These are phyloP conservation scores for Prosapia bicincta DNA, from an alignment of 2,888 invertebrate species.

Conservation along the genomic window DNA sequence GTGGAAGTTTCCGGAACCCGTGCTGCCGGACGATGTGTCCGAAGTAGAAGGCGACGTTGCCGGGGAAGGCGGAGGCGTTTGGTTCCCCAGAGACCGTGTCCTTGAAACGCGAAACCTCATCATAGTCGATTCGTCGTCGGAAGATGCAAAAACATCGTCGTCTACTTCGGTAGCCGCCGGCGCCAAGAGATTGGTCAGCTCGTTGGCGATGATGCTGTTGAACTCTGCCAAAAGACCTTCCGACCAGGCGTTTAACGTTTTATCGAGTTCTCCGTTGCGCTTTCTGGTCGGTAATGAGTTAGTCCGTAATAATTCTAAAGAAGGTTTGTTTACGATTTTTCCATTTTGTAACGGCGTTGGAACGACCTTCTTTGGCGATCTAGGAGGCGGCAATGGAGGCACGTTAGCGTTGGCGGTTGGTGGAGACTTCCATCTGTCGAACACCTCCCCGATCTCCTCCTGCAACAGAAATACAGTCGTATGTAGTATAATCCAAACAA, in stretches of 20 bases:
- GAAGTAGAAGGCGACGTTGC: conserved; percentile 31
- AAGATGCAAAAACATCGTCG: conserved; percentile 37
- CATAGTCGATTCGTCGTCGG: conserved; percentile 34
- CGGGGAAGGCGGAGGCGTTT: conserved; percentile 22
- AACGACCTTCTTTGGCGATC: conserved; percentile 17
- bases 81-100: conserved; percentile 6
- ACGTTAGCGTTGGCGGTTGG: conserved; percentile 3
- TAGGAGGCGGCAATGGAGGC: conserved; percentile 22
- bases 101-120: conserved; percentile 14
- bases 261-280: conserved; percentile 27
- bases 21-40: conserved; percentile 23
- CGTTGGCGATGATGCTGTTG: conserved; percentile 40
- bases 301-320: conserved; percentile 12
- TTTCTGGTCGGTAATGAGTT: conserved; percentile 19
- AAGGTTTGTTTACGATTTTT: conserved; percentile 15
- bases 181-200: conserved; percentile 12
- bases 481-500: no score
- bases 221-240: conserved; percentile 41
- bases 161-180: conserved; percentile 26
- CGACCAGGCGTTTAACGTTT: conserved; percentile 38
- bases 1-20: conserved; percentile 11
- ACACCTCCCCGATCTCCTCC: conserved; percentile 46
- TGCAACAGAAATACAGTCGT: conserved; percentile 40
- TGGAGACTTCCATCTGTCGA: conserved; percentile 42
- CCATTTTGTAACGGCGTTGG: conserved; percentile 2